Percentiles rank a stretch among this genome's conserved stretches.
These are phyloP conservation scores for Macquaria ambigua DNA, from an alignment of 2,113 vertebrate genomes.

Conservation along the genomic window DNA sequence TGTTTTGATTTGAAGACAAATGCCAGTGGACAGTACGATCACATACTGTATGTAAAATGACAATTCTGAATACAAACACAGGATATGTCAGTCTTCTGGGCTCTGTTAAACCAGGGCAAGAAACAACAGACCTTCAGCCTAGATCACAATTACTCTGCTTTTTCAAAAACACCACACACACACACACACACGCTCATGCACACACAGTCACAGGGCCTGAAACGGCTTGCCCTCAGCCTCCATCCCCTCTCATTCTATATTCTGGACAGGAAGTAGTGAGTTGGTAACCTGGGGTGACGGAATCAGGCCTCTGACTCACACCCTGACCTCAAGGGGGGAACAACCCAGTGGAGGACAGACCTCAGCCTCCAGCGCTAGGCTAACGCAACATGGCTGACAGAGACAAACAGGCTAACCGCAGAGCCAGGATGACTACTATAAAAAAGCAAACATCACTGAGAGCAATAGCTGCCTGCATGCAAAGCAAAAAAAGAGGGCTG, in stretches of 20 bases:
- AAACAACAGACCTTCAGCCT: slow-evolving; percentile 21
- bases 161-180: slow-evolving; percentile 20
- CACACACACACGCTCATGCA: slow-evolving; percentile 15
- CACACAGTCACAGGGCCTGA: slow-evolving; percentile 42
- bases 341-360: slow-evolving; percentile 74
- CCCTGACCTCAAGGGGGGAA: slow-evolving; percentile 71
- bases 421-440: slow-evolving; percentile 41
- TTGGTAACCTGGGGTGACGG: slow-evolving; percentile 80
- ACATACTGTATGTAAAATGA: slow-evolving; percentile 33
- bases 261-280: slow-evolving; percentile 76
- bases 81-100: slow-evolving; percentile 43
- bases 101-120: slow-evolving; percentile 37
- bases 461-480: slow-evolving; percentile 43
- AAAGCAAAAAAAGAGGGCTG: not conserved
- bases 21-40: slow-evolving; percentile 6
- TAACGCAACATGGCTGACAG: slow-evolving; percentile 71
- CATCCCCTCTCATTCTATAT: slow-evolving; percentile 71
- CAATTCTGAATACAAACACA: slow-evolving; percentile 33
- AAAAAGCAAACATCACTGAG: slow-evolving; percentile 66
- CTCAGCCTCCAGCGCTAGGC: slow-evolving; percentile 59
- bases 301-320: slow-evolving; percentile 83
- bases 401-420: slow-evolving; percentile 67
- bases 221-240: slow-evolving; percentile 67
- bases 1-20: slow-evolving; percentile 36
- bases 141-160: slow-evolving; percentile 43